phyloP scores from a whole-genome alignment of 2,797 vertebrate genomes.

The Prionace glauca region DNA sequence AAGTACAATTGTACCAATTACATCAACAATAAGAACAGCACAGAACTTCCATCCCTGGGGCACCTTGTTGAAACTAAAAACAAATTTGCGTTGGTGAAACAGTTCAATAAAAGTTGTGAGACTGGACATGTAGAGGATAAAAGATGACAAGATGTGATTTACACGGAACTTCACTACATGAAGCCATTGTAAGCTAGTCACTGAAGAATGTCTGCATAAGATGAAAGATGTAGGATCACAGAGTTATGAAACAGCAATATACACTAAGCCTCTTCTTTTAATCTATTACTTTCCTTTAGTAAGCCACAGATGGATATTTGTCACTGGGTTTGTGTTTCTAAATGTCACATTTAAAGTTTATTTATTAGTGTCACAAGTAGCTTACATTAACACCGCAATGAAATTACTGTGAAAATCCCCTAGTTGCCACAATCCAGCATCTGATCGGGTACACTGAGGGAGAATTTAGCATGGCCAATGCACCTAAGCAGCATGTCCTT shows the following conservation, averaged over 20 bases:
- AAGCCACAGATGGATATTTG: too few relatives aligned
- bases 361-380: too few relatives aligned
- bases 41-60: neutral
- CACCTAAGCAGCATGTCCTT: too few relatives aligned
- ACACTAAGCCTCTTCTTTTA: too few relatives aligned
- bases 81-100: neutral
- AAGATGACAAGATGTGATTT: neutral
- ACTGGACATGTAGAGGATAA: neutral
- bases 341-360: too few relatives aligned
- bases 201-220: neutral
- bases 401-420: too few relatives aligned
- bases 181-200: neutral
- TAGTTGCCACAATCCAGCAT: too few relatives aligned
- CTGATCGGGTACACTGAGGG: too few relatives aligned
- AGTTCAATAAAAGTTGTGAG: neutral
- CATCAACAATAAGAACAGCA: neutral
- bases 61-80: neutral
- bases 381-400: too few relatives aligned
- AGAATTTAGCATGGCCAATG: too few relatives aligned
- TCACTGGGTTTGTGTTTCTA: too few relatives aligned
- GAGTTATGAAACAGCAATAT: neutral
- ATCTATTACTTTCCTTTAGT: too few relatives aligned
- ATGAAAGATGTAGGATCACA: neutral
- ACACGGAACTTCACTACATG: neutral
- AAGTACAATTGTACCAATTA: neutral